phyloP scores from a whole-genome alignment of 2,797 vertebrate genomes.

The Etheostoma perlongum region DNA sequence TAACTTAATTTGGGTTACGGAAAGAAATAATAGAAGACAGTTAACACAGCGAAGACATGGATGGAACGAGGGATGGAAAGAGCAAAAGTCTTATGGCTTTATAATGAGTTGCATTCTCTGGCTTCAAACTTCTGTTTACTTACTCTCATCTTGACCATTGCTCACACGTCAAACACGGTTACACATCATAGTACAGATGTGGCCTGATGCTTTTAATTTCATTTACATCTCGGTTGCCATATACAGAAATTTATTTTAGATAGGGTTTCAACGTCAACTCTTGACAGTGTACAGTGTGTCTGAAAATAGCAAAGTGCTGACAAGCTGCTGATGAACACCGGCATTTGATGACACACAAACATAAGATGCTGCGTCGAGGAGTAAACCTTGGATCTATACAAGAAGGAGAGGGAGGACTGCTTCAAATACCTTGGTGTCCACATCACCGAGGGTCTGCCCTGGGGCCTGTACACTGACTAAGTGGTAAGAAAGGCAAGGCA shows the following conservation, averaged over 20 bases:
- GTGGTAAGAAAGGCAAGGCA: too few species aligned
- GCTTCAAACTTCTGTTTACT: slow-evolving; percentile 37
- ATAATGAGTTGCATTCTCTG: slow-evolving; percentile 30
- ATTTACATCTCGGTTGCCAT: background rate
- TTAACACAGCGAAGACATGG: slow-evolving; percentile 55
- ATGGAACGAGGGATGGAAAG: background rate
- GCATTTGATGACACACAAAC: background rate
- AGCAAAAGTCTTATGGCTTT: slow-evolving; percentile 20
- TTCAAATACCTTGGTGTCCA: too few species aligned
- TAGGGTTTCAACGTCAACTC: slow-evolving; percentile 1
- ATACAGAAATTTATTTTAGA: slow-evolving; percentile 13
- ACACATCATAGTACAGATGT: background rate
- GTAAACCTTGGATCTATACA: too few species aligned
- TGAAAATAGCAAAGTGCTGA: slow-evolving; percentile 16
- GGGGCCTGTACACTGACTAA: too few species aligned
- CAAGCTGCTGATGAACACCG: slow-evolving; percentile 15
- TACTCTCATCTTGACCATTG: background rate
- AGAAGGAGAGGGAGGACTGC: too few species aligned
- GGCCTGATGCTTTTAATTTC: slow-evolving; percentile 16
- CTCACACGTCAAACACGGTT: slow-evolving; percentile 31
- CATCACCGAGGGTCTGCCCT: too few species aligned
- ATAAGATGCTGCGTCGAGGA: background rate
- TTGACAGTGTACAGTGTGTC: background rate
- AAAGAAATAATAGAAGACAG: slow-evolving; percentile 71
- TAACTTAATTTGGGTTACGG: slow-evolving; percentile 71